A percentile compares a stretch with the other conserved stretches of the same genome.
Conservation (phyloP, 2,888 invertebrate genomes). For the Drosophila neonasuta region DNA sequence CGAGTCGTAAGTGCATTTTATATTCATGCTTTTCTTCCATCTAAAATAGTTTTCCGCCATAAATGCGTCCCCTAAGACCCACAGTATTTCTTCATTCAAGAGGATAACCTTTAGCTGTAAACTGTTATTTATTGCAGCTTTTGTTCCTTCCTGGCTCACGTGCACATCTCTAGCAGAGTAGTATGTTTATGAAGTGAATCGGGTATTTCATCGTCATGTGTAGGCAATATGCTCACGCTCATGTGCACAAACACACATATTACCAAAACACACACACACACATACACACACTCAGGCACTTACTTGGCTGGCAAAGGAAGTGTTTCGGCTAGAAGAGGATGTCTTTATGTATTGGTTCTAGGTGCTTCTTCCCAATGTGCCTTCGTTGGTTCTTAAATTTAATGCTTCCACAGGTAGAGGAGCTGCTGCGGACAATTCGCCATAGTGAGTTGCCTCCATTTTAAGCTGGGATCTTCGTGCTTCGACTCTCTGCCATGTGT, state of each 20-base stretch:
- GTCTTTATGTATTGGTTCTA: conserved; percentile 68
- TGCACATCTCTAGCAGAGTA: conserved; percentile 23
- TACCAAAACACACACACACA: background rate
- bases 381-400: conserved; percentile 64
- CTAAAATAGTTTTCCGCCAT: background rate
- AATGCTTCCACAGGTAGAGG: conserved; percentile 68
- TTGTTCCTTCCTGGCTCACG: background rate
- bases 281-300: background rate
- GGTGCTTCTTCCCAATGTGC: conserved; percentile 13
- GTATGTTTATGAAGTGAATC: conserved; percentile 8
- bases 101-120: background rate
- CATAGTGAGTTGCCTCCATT: background rate
- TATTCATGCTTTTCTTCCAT: background rate
- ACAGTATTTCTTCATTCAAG: background rate
- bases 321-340: conserved; percentile 56
- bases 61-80: background rate
- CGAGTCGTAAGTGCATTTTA: background rate
- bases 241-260: conserved; percentile 9
- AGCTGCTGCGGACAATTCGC: background rate
- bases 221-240: conserved; percentile 19
- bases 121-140: background rate
- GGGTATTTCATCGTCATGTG: conserved; percentile 37
- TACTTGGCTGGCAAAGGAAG: conserved; percentile 26
- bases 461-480: conserved; percentile 9
- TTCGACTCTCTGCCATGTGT: conserved; percentile 17